Conservation (phyloP, 2,113 vertebrate genomes). For the Ptilorrhoa leucosticta region DNA sequence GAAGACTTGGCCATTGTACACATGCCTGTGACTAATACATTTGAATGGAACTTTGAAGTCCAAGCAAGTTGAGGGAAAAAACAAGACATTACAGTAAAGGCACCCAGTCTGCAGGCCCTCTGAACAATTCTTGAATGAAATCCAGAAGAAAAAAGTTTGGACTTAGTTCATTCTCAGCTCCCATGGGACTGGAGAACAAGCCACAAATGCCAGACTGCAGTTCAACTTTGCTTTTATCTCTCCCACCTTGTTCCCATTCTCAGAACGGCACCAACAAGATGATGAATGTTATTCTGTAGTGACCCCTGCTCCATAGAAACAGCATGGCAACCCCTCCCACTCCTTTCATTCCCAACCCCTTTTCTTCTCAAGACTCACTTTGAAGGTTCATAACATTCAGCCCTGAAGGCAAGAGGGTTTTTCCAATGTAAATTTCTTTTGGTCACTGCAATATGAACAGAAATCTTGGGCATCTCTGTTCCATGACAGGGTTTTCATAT, state of each 20-base stretch:
- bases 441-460: constrained; percentile 46
- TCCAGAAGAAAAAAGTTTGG: constrained; percentile 18
- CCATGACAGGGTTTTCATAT: constrained; percentile 67
- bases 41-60: neutral
- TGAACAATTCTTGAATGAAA: constrained; percentile 19
- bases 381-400: constrained; percentile 66
- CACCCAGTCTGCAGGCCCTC: neutral
- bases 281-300: constrained; percentile 53
- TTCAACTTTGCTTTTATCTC: constrained; percentile 39
- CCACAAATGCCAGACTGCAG: neutral
- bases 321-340: constrained; percentile 36
- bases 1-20: neutral
- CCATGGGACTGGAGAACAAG: neutral
- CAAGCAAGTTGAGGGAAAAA: neutral
- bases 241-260: constrained; percentile 53
- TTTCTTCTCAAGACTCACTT: constrained; percentile 43
- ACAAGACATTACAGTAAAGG: neutral
- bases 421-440: constrained; percentile 71
- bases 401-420: constrained; percentile 54
- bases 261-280: constrained; percentile 12
- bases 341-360: constrained; percentile 14
- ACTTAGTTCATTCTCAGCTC: neutral
- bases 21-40: neutral
- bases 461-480: constrained; percentile 56
- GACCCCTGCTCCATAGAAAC: neutral